These are phyloP conservation scores for Panthera uncia DNA, from an alignment of 2,113 vertebrate genomes.

Conservation along the genomic window DNA sequence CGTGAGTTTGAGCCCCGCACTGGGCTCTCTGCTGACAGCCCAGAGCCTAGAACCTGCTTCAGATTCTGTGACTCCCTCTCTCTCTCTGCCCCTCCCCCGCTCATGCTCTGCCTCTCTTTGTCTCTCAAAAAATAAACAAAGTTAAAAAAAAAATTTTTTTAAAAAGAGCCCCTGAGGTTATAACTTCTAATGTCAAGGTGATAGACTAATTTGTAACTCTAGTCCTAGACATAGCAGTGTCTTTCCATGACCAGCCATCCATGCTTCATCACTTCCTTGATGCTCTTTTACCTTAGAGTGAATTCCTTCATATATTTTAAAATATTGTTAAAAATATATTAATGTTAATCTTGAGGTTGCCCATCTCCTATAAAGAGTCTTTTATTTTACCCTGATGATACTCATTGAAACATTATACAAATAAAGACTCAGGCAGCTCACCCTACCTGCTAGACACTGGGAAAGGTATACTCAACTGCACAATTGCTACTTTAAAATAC, in stretches of 20 bases:
- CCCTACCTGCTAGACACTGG: neutral
- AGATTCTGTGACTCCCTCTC: too few relatives aligned
- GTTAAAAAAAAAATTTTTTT: too few relatives aligned
- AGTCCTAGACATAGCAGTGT: neutral
- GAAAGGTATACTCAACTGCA: fast-evolving
- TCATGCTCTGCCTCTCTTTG: too few relatives aligned
- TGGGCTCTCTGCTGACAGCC: too few relatives aligned
- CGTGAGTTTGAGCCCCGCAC: too few relatives aligned
- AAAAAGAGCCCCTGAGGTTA: neutral
- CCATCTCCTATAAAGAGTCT: neutral
- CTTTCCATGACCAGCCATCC: neutral
- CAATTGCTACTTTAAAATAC: neutral
- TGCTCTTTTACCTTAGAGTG: neutral
- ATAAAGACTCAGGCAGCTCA: neutral
- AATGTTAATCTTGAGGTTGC: neutral
- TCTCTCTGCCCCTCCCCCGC: too few relatives aligned
- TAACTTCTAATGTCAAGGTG: neutral
- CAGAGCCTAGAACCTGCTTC: too few relatives aligned
- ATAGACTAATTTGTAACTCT: neutral
- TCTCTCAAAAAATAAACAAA: too few relatives aligned
- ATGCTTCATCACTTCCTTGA: neutral
- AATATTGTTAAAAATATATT: neutral
- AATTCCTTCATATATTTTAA: neutral
- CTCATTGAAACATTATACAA: neutral
- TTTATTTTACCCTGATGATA: neutral